Evolutionary conservation across 1,140 invertebrate genomes (phyloP).

Genomic region (Notospermus geniculatus): DNA sequence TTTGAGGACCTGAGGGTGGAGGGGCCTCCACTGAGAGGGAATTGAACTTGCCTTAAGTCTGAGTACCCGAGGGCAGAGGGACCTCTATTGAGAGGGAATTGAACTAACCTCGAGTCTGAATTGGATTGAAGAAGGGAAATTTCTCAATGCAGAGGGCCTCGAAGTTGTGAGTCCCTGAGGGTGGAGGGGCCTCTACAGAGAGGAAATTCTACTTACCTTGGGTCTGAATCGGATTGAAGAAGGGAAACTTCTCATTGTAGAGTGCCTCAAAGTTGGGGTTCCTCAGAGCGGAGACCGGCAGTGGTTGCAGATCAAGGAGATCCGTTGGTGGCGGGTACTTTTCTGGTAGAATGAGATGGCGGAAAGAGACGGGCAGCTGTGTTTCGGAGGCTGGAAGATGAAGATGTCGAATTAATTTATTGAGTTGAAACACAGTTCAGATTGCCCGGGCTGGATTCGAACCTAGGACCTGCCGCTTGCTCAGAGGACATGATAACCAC

Average conservation of each 20-base stretch:
- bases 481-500: too few relatives aligned
- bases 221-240: conserved; percentile 99
- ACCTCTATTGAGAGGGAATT: too few relatives aligned
- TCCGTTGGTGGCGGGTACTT: conserved; percentile 98
- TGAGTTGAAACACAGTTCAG: not conserved
- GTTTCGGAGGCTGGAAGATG: conserved; percentile 71
- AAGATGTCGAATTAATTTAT: not conserved
- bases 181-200: too few relatives aligned
- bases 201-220: conserved; percentile 71
- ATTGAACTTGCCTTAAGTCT: too few relatives aligned
- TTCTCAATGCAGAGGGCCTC: too few relatives aligned
- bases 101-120: too few relatives aligned
- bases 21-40: too few relatives aligned
- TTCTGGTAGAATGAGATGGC: conserved; percentile 95
- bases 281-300: conserved; percentile 76
- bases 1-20: too few relatives aligned
- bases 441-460: too few relatives aligned
- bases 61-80: too few relatives aligned
- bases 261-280: conserved; percentile 83
- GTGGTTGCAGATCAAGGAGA: conserved; percentile 93
- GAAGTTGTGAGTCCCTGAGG: too few relatives aligned
- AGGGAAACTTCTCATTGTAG: conserved; percentile 80
- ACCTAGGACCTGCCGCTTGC: too few relatives aligned
- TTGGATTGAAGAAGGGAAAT: not conserved
- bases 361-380: conserved; percentile 94